Evolutionary conservation across 2,797 vertebrate species (phyloP).

Genomic region (Eleutherodactylus coqui): DNA sequence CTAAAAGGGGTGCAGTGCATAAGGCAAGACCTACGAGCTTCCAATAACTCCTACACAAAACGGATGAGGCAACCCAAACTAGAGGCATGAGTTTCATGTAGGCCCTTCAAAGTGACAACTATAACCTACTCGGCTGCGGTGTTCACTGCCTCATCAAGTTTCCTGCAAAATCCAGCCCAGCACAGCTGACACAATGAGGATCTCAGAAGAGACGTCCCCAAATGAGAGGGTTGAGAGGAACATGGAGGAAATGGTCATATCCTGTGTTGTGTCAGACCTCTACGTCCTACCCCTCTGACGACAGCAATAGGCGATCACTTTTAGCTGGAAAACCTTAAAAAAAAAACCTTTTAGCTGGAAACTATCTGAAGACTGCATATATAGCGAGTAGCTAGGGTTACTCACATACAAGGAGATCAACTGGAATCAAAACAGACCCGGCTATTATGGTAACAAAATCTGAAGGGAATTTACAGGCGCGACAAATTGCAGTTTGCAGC

Average conservation of each 20-base stretch:
- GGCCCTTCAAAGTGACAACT: not conserved
- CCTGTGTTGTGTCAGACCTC: too few species aligned
- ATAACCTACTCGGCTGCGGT: not conserved
- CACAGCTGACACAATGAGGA: not conserved
- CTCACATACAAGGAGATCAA: too few species aligned
- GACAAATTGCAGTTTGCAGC: slow-evolving; percentile 20
- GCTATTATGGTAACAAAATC: slow-evolving; percentile 43
- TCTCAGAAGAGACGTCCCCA: slow-evolving; percentile 23
- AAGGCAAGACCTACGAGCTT: too few species aligned
- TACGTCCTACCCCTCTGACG: not conserved
- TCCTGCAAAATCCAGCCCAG: not conserved
- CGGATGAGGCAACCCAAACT: not conserved
- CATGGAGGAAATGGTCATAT: too few species aligned
- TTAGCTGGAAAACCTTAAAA: not conserved
- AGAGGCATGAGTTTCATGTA: not conserved
- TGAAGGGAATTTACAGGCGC: slow-evolving; percentile 42
- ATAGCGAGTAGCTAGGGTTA: slow-evolving; percentile 40
- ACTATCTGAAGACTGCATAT: slow-evolving; percentile 35
- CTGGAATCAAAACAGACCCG: too few species aligned
- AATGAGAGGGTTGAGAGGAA: not conserved
- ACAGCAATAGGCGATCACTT: not conserved
- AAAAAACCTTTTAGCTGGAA: slow-evolving; percentile 16
- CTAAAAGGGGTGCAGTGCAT: too few species aligned
- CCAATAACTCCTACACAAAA: not conserved
- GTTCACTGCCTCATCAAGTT: not conserved